phyloP scores from a whole-genome alignment of 2,797 vertebrate species.

The Acestrorhynchus altus region DNA sequence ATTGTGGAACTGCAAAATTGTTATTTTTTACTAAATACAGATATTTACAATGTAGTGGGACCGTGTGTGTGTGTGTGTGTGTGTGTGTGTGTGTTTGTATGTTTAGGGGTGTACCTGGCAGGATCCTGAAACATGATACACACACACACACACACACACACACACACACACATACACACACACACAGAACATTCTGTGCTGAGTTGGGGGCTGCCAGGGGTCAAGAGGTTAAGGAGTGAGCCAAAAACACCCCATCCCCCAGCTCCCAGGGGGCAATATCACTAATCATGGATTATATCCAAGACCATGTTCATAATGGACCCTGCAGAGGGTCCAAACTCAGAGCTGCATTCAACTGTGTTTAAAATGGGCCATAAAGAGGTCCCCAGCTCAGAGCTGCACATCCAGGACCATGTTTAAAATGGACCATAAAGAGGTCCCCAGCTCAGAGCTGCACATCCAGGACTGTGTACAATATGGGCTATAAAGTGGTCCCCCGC shows the following conservation, averaged over 20 bases:
- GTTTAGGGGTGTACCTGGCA: no score
- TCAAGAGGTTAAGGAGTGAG: constrained; percentile 47
- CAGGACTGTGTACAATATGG: no score
- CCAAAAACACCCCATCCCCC: neutral
- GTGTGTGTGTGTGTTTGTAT: constrained; percentile 37
- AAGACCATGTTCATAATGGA: neutral
- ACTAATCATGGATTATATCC: no score
- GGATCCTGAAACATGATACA: constrained; percentile 18
- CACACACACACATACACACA: neutral
- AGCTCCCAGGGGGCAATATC: neutral
- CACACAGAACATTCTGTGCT: constrained; percentile 35
- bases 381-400: neutral
- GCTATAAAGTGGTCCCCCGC: no score
- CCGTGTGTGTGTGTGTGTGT: neutral
- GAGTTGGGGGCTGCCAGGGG: constrained; percentile 31
- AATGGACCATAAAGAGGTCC: neutral
- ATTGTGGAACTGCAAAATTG: no score
- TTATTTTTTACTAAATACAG: no score
- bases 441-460: constrained; percentile 5
- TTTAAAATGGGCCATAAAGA: neutral
- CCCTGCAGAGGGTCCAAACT: neutral
- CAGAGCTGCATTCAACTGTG: neutral
- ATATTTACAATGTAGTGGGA: no score
- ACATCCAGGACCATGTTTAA: neutral
- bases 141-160: neutral